Base-by-base conservation (phyloP, 2,797 vertebrate genomes). In the Tragelaphus eurycerus region DNA sequence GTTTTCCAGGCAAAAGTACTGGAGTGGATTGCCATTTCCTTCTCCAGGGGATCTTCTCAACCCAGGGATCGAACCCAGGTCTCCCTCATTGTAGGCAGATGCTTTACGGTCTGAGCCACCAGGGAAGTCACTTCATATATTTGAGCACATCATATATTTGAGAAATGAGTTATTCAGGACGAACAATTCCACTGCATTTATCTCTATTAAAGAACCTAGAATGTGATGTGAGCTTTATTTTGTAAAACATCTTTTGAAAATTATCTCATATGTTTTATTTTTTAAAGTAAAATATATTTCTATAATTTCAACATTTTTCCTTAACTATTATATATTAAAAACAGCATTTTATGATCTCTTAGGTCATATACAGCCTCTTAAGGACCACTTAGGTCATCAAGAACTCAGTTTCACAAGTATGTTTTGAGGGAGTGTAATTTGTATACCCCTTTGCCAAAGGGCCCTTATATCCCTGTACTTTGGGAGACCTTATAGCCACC, bases 171-270 rank as follows among this genome's bases (percentile, higher is more conserved):
- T 93, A 88, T 59, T 67, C 71, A 94, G 34, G 17, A 88, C n/a
- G 6, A n/a, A 87, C 15, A 92, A 31, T 7, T 27, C 38, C 48
- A 19, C 48, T 90, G 54, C 34, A 86, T 59, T 85, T 90, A 92
- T 46, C 29, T 92, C 34, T 7, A 89, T 50, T 89, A 95, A 85
- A n/a, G 23, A 67, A 88, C 11, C 34, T 62, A 82, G 7, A 78
- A 82, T 89, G 79, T 76, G 23, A 88, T 90, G 60, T 48, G 78
- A 89, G 78, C 16, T 74, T 96, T 76, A 87, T 74, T 96, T 92
- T 90, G 2, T 89, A 93, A 96, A 23, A 15, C 59, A 79, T 29
- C 7, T 87, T 93, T 91, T 57, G 74, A 90, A 93, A 96, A 95
- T 78, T 71, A 64, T 85, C 74, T 83, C 43, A 76, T 57, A 15